Evolutionary conservation across 1,140 invertebrate species (phyloP).

Genomic region (Drosophila paulistorum): DNA sequence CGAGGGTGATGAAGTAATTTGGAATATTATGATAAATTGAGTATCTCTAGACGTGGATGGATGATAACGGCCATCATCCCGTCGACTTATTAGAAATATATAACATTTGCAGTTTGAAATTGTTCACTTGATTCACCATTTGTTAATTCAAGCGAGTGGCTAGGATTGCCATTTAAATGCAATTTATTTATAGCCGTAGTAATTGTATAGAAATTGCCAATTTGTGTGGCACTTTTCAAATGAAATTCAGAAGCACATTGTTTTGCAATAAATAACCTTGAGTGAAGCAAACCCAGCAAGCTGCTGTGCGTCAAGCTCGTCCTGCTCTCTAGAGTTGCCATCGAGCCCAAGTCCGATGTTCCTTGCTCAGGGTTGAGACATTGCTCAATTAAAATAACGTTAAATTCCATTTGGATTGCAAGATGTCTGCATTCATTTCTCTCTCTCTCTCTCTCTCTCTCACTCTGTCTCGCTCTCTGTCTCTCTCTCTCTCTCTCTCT

Average conservation of each 20-base stretch:
- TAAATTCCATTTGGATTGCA: slow-evolving; percentile 77
- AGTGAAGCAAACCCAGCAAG: slow-evolving; percentile 2
- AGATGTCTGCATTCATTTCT: slow-evolving; percentile 35
- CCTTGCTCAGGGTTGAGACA: slow-evolving; percentile 17
- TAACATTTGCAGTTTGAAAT: neutral
- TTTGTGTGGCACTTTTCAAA: slow-evolving; percentile 40
- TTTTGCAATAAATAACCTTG: slow-evolving; percentile 62
- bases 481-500: too few relatives aligned
- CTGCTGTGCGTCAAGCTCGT: neutral
- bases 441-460: neutral
- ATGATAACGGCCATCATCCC: neutral
- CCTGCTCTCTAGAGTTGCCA: neutral
- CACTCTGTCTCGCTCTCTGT: neutral
- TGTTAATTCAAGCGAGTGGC: neutral
- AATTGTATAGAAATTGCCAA: slow-evolving; percentile 45
- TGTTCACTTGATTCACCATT: neutral
- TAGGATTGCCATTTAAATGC: neutral
- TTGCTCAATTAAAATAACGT: slow-evolving; percentile 76
- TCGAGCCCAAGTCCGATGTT: neutral
- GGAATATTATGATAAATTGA: slow-evolving; percentile 75
- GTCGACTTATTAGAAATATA: slow-evolving; percentile 1
- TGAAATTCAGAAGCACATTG: slow-evolving; percentile 38
- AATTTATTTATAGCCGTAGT: slow-evolving; percentile 33
- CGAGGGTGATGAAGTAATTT: slow-evolving; percentile 65
- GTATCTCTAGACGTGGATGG: slow-evolving; percentile 3